Evolutionary conservation across 2,797 vertebrate genomes (phyloP).

Genomic region (Myotis myotis): DNA sequence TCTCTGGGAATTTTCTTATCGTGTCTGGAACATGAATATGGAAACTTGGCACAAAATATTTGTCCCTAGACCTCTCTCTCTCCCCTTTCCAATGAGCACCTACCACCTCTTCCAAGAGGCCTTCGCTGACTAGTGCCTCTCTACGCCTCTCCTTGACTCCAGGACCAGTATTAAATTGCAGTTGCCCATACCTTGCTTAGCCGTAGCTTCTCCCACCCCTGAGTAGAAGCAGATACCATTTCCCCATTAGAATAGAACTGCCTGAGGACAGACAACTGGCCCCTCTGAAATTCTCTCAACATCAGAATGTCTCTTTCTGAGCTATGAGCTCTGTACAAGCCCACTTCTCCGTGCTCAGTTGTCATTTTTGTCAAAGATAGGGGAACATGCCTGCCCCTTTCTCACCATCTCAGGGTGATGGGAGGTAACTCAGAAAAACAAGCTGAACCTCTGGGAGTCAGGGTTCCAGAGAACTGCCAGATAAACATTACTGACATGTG

Average conservation of each 20-base stretch:
- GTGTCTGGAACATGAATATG: neutral
- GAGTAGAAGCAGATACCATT: neutral
- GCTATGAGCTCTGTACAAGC: neutral
- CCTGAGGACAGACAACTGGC: neutral
- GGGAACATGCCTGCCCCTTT: neutral
- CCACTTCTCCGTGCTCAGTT: neutral
- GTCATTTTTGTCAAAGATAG: neutral
- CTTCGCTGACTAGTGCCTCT: neutral
- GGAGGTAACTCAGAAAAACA: neutral
- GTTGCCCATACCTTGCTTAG: neutral
- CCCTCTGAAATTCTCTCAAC: neutral
- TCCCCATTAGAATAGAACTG: neutral
- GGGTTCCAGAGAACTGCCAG: neutral
- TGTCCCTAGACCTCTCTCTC: neutral
- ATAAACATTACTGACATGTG: neutral
- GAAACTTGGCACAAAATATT: conserved; percentile 15
- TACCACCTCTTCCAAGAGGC: neutral
- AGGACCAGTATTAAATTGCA: neutral
- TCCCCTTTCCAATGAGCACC: neutral
- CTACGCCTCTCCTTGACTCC: neutral
- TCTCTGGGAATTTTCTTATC: conserved; percentile 40
- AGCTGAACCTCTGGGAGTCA: neutral
- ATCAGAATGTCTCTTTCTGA: neutral
- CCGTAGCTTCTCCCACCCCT: neutral
- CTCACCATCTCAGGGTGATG: neutral